Evolutionary conservation across 2,113 vertebrate genomes (phyloP).

Genomic region (Hiodon alosoides): DNA sequence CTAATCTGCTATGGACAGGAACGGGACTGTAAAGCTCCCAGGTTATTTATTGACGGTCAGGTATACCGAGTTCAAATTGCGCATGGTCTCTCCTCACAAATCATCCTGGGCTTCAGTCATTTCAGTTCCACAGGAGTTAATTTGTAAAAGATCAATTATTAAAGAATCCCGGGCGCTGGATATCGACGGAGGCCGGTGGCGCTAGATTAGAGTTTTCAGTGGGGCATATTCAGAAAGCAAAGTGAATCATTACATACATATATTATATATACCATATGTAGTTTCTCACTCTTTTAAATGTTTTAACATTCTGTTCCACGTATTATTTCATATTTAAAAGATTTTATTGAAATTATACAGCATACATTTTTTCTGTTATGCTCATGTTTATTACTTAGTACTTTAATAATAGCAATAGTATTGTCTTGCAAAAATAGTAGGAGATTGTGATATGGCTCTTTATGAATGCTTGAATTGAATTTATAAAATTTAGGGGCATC

Average conservation of each 20-base stretch:
- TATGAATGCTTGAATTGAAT: too few species aligned
- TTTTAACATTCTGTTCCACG: too few species aligned
- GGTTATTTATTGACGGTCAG: constrained; percentile 13
- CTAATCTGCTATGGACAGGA: neutral
- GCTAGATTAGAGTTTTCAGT: neutral
- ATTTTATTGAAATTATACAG: too few species aligned
- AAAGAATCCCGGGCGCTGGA: neutral
- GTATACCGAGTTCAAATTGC: constrained; percentile 6
- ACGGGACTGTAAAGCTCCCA: neutral
- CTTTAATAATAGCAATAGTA: too few species aligned
- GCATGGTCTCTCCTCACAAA: neutral
- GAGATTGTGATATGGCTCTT: too few species aligned
- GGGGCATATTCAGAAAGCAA: neutral
- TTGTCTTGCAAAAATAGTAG: too few species aligned
- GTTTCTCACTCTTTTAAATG: too few species aligned
- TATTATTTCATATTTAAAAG: too few species aligned
- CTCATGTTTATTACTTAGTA: too few species aligned
- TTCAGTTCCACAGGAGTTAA: constrained; percentile 7
- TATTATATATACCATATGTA: neutral
- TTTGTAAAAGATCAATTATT: constrained; percentile 16
- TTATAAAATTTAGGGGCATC: too few species aligned
- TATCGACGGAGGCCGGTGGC: neutral
- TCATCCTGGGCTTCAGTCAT: neutral
- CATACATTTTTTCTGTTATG: too few species aligned
- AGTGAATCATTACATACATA: neutral